phyloP scores from a whole-genome alignment of 1,140 invertebrate genomes.

The Calliphora vicina region DNA sequence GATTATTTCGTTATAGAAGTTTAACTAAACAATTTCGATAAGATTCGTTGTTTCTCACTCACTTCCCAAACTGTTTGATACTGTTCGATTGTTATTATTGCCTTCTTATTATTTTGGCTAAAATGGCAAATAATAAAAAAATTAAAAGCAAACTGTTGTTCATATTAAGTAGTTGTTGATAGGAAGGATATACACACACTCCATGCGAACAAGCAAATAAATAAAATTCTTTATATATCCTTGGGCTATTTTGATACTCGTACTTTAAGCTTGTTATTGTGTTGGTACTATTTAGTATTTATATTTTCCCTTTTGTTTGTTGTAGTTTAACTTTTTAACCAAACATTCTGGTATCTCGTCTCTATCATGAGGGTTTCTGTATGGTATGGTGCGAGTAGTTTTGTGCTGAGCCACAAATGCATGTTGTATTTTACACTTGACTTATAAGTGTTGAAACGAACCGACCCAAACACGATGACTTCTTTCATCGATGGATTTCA shows the following conservation, averaged over 20 bases:
- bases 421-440: conserved; percentile 13
- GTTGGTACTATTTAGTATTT: background rate
- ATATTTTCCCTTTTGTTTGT: background rate
- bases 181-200: background rate
- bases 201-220: background rate
- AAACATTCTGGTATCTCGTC: background rate
- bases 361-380: no score
- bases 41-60: background rate
- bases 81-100: background rate
- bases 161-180: conserved; percentile 26
- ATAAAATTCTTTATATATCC: background rate
- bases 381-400: no score
- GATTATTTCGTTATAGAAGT: conserved; percentile 29
- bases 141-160: conserved; percentile 1
- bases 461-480: background rate
- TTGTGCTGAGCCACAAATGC: background rate
- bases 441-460: background rate
- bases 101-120: background rate
- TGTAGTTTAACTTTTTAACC: background rate
- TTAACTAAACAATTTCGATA: conserved; percentile 20
- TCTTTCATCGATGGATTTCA: background rate
- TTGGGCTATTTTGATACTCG: background rate
- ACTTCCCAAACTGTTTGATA: no score
- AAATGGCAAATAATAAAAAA: conserved; percentile 22
- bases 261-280: background rate